Evolutionary conservation across 2,113 vertebrate species (phyloP).

Genomic region (Pomatostomus ruficeps): DNA sequence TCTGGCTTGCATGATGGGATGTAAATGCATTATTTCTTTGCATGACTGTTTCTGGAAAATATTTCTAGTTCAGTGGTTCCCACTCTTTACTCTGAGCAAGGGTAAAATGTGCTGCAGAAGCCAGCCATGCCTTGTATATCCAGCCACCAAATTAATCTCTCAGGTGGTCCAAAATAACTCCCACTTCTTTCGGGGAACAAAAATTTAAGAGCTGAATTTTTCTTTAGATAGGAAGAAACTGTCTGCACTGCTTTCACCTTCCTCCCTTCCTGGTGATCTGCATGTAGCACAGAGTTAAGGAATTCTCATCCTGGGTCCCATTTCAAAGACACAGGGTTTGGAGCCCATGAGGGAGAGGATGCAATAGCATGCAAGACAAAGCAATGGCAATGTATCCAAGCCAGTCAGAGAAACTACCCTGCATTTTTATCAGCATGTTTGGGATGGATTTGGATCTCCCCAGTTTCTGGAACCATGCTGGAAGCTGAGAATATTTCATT

Average conservation of each 20-base stretch:
- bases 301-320: background rate
- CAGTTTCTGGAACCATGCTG: background rate
- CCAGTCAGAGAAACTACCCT: background rate
- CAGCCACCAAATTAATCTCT: background rate
- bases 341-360: background rate
- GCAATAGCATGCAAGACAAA: background rate
- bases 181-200: background rate
- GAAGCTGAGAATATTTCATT: background rate
- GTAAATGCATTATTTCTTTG: conserved; percentile 40
- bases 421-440: background rate
- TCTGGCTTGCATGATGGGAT: conserved; percentile 55
- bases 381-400: background rate
- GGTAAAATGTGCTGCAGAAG: background rate
- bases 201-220: background rate
- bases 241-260: background rate
- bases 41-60: conserved; percentile 40
- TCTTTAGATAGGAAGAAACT: background rate
- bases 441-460: background rate
- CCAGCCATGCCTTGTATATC: background rate
- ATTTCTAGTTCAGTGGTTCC: conserved; percentile 53
- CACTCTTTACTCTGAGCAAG: background rate
- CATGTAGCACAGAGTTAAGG: background rate
- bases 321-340: background rate
- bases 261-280: background rate
- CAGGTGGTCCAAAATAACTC: background rate